Base-by-base conservation (phyloP, 1,140 invertebrate genomes). In the Lepidurus couesii region DNA sequence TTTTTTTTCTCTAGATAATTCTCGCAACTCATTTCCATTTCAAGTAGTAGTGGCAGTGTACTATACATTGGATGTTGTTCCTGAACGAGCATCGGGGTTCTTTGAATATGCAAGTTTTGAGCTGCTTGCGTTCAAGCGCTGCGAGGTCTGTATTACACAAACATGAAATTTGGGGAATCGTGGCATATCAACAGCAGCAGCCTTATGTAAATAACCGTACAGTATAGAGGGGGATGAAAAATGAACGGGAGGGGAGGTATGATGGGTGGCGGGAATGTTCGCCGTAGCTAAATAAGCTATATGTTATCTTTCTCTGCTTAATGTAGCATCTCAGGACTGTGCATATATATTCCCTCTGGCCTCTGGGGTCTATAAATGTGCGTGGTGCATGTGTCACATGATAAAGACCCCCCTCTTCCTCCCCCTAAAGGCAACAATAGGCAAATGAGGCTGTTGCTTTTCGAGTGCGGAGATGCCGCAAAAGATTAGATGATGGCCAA, bases 101-200 rank as follows among this genome's bases (percentile, higher is more conserved):
- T 65, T 65, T 65, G 53, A n/a, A 65, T 65, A 65, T 13, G 53
- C 53, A 65, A 65, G 53, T 65, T 53, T 53, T 53, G 47, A 53
- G 47, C 47, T 53, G 47, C 21, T n/a, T 65, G 47, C 21, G 47
- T 21, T 65, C 47, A 65, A 21, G 53, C 21, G 53, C 53, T 65
- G 16, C 53, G 53, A 65, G 53, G 53, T 65, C 53, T 65, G 21
- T 34, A 34, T 65, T 65, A n/a, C 53, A 65, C 53, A 65, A 65
- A 65, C 53, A 65, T 21, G 53, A 65, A 65, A 65, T 65, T 21
- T 65, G 0, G 53, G 34, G 53, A 13, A 65, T 65, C n/a, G 53
- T 21, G 53, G 53, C 53, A 21, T 65, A 65, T 65, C 53, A 65
- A 65, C 53, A 65, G 21, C 53, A 16, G 53, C 53, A 65, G 53